Evolutionary conservation across 92 coral and sea anemone species (phyloP).

Genomic region (Porites divaricata): DNA sequence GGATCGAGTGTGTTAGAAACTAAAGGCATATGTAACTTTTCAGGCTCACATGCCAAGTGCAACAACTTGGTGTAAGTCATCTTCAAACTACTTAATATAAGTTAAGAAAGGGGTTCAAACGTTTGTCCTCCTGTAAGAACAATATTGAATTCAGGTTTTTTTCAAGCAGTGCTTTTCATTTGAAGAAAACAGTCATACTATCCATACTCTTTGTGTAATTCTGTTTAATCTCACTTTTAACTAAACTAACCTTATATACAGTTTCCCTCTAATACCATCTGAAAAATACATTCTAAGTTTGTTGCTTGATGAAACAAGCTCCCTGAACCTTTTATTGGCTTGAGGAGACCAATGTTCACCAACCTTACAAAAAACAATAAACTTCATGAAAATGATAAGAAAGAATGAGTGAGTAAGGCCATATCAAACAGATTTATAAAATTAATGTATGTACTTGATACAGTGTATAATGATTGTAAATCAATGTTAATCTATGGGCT

Average conservation of each 20-base stretch:
- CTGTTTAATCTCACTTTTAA: neutral
- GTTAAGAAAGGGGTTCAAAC: too few species aligned
- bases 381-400: neutral
- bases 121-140: too few species aligned
- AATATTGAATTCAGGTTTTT: too few species aligned
- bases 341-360: constrained; percentile 76
- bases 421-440: too few species aligned
- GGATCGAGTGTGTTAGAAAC: too few species aligned
- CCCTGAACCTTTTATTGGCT: constrained; percentile 72
- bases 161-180: too few species aligned
- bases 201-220: neutral
- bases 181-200: neutral
- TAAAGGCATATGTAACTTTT: too few species aligned
- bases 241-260: constrained; percentile 61
- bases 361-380: constrained; percentile 30
- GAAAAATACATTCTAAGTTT: constrained; percentile 52
- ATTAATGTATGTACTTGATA: neutral
- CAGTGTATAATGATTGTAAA: too few species aligned
- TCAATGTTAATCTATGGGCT: too few species aligned
- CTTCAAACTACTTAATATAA: too few species aligned
- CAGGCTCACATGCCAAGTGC: too few species aligned
- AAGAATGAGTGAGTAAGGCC: neutral
- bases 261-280: constrained; percentile 62
- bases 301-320: constrained; percentile 64
- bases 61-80: too few species aligned